Evolutionary conservation across 1,140 invertebrate genomes (phyloP).

Genomic region (Armadillidium nasatum): DNA sequence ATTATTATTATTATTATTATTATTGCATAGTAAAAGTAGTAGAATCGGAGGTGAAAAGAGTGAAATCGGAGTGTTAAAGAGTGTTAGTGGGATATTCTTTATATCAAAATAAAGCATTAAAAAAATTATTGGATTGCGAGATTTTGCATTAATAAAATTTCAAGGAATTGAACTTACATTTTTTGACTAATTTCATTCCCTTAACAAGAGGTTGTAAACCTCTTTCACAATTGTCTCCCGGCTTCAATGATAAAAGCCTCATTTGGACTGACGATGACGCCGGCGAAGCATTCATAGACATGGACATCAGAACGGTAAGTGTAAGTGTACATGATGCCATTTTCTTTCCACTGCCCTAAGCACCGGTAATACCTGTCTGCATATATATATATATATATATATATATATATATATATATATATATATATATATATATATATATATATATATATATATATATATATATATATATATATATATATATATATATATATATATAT

Average conservation of each 20-base stretch:
- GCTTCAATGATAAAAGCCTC: conserved; percentile 64
- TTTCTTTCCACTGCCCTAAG: conserved; percentile 66
- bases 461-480: too few species aligned
- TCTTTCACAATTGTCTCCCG: conserved; percentile 63
- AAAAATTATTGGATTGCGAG: too few species aligned
- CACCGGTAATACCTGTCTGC: conserved; percentile 64
- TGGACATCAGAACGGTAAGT: conserved; percentile 62
- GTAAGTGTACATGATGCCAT: conserved; percentile 62
- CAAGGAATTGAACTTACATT: conserved; percentile 50
- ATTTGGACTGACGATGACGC: conserved; percentile 58
- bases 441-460: too few species aligned
- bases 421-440: too few species aligned
- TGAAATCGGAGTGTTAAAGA: background rate
- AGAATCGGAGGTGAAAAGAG: background rate
- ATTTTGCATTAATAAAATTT: background rate
- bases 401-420: too few species aligned
- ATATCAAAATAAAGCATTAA: background rate
- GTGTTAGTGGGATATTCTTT: background rate
- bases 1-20: too few species aligned
- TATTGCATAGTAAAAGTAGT: background rate
- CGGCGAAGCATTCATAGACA: conserved; percentile 66
- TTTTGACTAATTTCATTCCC: conserved; percentile 60
- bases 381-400: conserved; percentile 3
- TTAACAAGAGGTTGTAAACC: conserved; percentile 58
- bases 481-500: too few species aligned